These are phyloP conservation scores for Drosophila sordidapex DNA, from an alignment of 2,888 invertebrate species.

Conservation along the genomic window DNA sequence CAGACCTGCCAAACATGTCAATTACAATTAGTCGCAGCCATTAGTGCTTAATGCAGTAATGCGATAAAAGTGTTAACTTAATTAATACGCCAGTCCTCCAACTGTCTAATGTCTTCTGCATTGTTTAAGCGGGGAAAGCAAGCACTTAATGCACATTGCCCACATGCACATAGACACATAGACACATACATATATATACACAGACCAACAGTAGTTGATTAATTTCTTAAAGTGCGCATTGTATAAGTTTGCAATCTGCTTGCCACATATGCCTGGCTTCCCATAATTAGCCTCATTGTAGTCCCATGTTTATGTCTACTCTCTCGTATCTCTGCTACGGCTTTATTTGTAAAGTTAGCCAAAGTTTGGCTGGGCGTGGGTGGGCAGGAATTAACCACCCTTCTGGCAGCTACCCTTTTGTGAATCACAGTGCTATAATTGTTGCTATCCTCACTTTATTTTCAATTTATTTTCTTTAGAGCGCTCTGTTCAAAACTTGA, in stretches of 20 bases:
- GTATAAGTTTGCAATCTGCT: constrained; percentile 57
- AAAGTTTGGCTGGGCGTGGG: constrained; percentile 42
- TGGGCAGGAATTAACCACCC: constrained; percentile 2
- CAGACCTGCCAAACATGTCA: constrained; percentile 87
- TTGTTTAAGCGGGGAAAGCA: not conserved
- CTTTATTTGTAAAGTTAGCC: constrained; percentile 44
- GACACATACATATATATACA: not conserved
- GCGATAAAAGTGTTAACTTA: constrained; percentile 70
- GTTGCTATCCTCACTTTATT: not conserved
- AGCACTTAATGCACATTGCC: constrained; percentile 21
- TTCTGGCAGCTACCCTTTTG: constrained; percentile 26
- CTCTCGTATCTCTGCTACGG: constrained; percentile 5
- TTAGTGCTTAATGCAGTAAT: constrained; percentile 59
- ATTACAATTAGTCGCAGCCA: constrained; percentile 66
- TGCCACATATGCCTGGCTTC: constrained; percentile 59
- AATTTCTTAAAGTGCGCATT: constrained; percentile 41
- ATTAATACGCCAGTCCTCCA: constrained; percentile 49
- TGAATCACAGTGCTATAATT: constrained; percentile 18
- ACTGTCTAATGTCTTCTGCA: constrained; percentile 17
- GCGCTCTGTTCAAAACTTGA: not conserved
- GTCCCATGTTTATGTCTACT: constrained; percentile 30
- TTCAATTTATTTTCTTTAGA: no score
- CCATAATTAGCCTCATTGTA: constrained; percentile 73
- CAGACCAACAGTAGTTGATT: constrained; percentile 28
- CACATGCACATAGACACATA: not conserved